Percentiles rank a stretch among this genome's conserved stretches.
Conservation (phyloP, 1,140 invertebrate genomes). For the Leptoteleia sp. region DNA sequence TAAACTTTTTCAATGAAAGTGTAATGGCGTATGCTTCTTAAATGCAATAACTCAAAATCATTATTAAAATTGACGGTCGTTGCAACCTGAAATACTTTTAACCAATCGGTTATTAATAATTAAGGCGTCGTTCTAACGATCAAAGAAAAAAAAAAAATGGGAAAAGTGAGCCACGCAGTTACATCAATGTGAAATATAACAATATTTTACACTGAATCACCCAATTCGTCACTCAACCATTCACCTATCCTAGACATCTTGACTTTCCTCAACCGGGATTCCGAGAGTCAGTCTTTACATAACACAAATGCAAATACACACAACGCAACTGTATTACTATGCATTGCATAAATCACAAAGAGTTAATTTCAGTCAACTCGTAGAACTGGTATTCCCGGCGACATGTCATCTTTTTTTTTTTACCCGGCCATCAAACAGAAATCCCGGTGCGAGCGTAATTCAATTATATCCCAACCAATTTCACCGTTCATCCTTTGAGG, state of each 20-base stretch:
- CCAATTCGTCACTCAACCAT: conserved; percentile 20
- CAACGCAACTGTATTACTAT: conserved; percentile 41
- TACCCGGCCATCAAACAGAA: conserved; percentile 13
- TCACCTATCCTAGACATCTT: conserved; percentile 33
- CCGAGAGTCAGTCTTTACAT: conserved; percentile 51
- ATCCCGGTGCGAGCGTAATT: conserved; percentile 17
- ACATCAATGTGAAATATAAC: conserved; percentile 3
- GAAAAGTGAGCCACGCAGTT: neutral
- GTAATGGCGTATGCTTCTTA: too few species aligned
- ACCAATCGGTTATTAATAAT: too few species aligned
- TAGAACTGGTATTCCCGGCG: conserved; percentile 38
- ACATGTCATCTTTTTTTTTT: conserved; percentile 4
- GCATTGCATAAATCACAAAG: conserved; percentile 52
- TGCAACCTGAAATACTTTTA: too few species aligned
- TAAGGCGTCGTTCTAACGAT: too few species aligned
- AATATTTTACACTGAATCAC: conserved; percentile 23
- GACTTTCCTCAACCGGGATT: conserved; percentile 63
- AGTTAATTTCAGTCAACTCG: conserved; percentile 44
- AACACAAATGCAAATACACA: conserved; percentile 52
- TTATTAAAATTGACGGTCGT: neutral
- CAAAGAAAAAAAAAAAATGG: neutral
- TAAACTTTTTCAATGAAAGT: too few species aligned
- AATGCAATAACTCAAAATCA: neutral
- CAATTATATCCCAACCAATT: too few species aligned
- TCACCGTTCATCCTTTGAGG: neutral